Percentiles rank a stretch among this genome's conserved stretches.
Evolutionary conservation across 2,113 vertebrate species (phyloP).

Genomic region (Phasianus colchicus): DNA sequence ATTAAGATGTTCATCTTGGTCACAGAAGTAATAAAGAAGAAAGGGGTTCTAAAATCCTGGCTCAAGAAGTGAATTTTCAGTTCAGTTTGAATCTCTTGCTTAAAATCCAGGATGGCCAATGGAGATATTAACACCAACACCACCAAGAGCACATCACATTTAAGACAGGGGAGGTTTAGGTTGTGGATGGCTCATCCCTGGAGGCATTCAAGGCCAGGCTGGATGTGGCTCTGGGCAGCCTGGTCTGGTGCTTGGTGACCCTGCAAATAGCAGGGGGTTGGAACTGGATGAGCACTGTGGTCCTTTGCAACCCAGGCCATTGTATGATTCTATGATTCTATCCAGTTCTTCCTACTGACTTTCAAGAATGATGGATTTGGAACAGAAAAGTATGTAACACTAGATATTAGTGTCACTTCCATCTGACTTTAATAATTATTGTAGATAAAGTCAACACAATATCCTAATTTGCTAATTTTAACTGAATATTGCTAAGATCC

Average conservation of each 20-base stretch:
- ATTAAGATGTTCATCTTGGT: not conserved
- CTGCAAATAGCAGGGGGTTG: too few species aligned
- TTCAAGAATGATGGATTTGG: not conserved
- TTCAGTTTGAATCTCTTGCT: not conserved
- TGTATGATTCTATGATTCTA: too few species aligned
- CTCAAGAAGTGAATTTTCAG: not conserved
- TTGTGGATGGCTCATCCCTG: too few species aligned
- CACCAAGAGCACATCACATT: not conserved
- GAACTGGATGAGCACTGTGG: too few species aligned
- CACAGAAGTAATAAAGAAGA: not conserved
- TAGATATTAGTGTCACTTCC: not conserved
- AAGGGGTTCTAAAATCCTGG: not conserved
- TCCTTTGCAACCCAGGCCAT: too few species aligned
- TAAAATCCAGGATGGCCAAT: not conserved
- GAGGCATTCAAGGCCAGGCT: too few species aligned
- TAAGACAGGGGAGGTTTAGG: too few species aligned
- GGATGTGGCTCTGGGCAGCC: too few species aligned
- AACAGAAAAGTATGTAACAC: not conserved
- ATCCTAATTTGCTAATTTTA: not conserved
- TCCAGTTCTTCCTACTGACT: not conserved
- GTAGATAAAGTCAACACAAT: not conserved
- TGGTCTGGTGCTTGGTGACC: too few species aligned
- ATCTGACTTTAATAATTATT: not conserved
- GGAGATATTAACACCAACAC: not conserved
- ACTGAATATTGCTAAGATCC: not conserved